These are phyloP conservation scores for Bufo gargarizans DNA, from an alignment of 2,113 vertebrate species.

Conservation along the genomic window DNA sequence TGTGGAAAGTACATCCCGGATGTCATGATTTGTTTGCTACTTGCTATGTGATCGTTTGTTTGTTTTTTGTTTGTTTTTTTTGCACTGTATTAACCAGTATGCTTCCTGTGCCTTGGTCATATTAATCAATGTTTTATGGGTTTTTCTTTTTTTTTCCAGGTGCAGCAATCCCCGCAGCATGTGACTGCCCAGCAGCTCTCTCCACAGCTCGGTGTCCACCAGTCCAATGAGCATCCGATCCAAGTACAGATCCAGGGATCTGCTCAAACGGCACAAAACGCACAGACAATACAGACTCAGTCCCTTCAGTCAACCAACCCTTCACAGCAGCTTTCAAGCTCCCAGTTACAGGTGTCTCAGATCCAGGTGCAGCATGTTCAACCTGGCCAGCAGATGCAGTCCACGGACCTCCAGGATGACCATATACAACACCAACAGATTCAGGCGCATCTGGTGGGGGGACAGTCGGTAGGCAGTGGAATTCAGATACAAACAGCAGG, in stretches of 20 bases:
- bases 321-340: conserved; percentile 60
- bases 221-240: conserved; percentile 88
- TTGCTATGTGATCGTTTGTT: not conserved
- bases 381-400: conserved; percentile 87
- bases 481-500: conserved; percentile 97
- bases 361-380: conserved; percentile 83
- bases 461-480: conserved; percentile 83
- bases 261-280: conserved; percentile 72
- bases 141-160: conserved; percentile 70
- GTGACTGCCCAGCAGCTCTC: conserved; percentile 87
- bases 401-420: conserved; percentile 91
- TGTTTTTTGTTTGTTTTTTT: not conserved
- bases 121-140: conserved; percentile 59
- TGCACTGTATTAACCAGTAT: not conserved
- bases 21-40: not conserved
- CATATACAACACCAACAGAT: conserved; percentile 95
- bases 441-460: conserved; percentile 92
- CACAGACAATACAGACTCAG: conserved; percentile 78
- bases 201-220: conserved; percentile 88
- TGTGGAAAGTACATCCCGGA: not conserved
- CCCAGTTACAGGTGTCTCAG: conserved; percentile 87
- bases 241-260: conserved; percentile 97
- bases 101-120: not conserved
- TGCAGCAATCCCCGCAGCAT: conserved; percentile 82
- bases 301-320: conserved; percentile 82